These are phyloP conservation scores for Lordiphosa collinella DNA, from an alignment of 1,140 invertebrate genomes.

Conservation along the genomic window DNA sequence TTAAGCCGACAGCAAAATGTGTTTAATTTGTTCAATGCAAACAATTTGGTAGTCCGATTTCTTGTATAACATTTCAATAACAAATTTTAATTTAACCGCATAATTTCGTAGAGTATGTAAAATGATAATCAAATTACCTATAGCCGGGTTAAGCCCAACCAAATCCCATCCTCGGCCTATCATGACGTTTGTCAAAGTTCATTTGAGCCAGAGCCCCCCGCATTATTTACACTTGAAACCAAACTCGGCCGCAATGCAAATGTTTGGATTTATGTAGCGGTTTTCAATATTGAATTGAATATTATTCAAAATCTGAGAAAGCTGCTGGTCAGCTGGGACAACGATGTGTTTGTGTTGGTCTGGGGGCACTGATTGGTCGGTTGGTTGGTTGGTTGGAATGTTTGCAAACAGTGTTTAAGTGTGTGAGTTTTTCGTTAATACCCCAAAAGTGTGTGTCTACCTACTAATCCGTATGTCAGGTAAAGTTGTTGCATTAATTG, in stretches of 20 bases:
- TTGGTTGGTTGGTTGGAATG: conserved; percentile 9
- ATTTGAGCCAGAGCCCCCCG: conserved; percentile 10
- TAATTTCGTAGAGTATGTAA: too few species aligned
- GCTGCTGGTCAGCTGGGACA: conserved; percentile 20
- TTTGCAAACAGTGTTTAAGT: conserved; percentile 28
- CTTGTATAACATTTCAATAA: too few species aligned
- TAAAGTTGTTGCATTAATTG: conserved; percentile 60
- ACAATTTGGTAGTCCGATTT: too few species aligned
- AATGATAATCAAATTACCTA: too few species aligned
- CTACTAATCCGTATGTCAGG: conserved; percentile 25
- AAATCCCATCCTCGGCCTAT: too few species aligned
- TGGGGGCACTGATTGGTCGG: conserved; percentile 29
- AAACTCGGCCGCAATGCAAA: conserved; percentile 43
- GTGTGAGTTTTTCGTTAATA: conserved; percentile 12
- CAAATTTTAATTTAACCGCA: too few species aligned
- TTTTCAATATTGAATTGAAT: conserved; percentile 79
- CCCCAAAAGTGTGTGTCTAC: background rate
- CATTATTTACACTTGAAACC: conserved; percentile 59
- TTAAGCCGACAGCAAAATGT: too few species aligned
- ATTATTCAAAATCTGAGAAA: conserved; percentile 63
- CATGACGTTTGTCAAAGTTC: conserved; percentile 33
- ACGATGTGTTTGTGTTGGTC: conserved; percentile 23
- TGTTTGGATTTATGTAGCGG: conserved; percentile 76
- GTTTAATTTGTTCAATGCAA: too few species aligned
- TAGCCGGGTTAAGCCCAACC: too few species aligned